Evolutionary conservation across 1,140 invertebrate genomes (phyloP).

Genomic region (Contarinia nasturtii): DNA sequence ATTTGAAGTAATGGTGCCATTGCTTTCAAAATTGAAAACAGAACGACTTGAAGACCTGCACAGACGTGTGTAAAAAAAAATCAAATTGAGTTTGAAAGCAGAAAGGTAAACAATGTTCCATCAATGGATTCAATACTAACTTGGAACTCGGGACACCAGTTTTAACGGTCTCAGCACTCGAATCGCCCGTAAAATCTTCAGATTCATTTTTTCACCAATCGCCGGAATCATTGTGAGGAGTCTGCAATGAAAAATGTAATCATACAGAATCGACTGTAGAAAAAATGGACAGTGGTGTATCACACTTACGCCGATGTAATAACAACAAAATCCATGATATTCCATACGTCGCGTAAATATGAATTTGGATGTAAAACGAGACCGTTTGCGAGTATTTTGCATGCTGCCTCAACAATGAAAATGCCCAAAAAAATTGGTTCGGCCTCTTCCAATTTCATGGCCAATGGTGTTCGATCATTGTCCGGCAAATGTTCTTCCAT

Average conservation of each 20-base stretch:
- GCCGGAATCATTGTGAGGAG: constrained; percentile 64
- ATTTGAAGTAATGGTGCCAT: constrained; percentile 99
- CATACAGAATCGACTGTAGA: too few species aligned
- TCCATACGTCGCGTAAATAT: constrained; percentile 99
- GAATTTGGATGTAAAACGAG: constrained; percentile 98
- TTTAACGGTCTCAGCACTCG: constrained; percentile 99
- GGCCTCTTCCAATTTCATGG: constrained; percentile 94
- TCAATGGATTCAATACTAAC: constrained; percentile 85
- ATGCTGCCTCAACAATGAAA: constrained; percentile 98
- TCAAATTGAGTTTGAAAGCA: too few species aligned
- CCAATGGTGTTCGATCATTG: constrained; percentile 94
- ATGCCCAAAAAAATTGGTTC: constrained; percentile 99
- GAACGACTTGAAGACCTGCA: constrained; percentile 97
- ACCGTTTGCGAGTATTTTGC: constrained; percentile 99
- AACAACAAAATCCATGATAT: constrained; percentile 99
- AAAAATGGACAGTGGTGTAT: too few species aligned
- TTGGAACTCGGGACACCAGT: constrained; percentile 99
- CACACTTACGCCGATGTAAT: constrained; percentile 93
- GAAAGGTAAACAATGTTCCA: too few species aligned
- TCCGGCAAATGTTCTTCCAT: constrained; percentile 97
- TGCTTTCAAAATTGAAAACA: constrained; percentile 99
- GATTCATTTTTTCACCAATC: constrained; percentile 77
- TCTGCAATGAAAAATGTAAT: constrained; percentile 48
- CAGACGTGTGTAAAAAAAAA: not conserved
- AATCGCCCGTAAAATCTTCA: constrained; percentile 96